Conservation (phyloP, 2,888 invertebrate genomes). For the Parnassius apollo region DNA sequence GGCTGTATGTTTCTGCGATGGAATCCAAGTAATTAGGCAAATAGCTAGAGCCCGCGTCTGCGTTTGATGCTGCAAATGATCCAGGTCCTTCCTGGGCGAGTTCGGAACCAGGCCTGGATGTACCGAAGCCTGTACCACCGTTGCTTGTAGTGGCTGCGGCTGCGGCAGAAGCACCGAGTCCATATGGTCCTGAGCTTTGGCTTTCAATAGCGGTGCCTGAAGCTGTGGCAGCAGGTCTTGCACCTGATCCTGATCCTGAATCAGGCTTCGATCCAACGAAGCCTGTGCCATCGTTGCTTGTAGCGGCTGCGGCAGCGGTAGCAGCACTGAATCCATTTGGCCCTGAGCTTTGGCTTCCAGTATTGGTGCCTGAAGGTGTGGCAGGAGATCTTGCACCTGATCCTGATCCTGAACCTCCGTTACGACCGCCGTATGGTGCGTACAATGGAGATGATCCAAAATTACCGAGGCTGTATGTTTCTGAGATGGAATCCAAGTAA, state of each 20-base stretch:
- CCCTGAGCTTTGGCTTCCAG: too few species aligned
- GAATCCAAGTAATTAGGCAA: too few species aligned
- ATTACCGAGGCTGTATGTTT: too few species aligned
- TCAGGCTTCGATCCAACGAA: not conserved
- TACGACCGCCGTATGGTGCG: not conserved
- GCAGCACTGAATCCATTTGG: not conserved
- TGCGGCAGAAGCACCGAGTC: not conserved
- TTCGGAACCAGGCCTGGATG: not conserved
- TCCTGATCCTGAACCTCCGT: not conserved
- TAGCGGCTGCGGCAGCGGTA: conserved; percentile 15
- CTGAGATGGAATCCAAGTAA: too few species aligned
- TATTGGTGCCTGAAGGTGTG: too few species aligned
- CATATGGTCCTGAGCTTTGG: too few species aligned
- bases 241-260: not conserved
- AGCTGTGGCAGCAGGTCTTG: conserved; percentile 15
- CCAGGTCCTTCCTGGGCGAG: not conserved
- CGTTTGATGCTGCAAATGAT: too few species aligned
- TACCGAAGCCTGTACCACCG: not conserved
- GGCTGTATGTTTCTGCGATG: too few species aligned
- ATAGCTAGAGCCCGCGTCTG: too few species aligned
- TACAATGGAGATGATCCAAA: too few species aligned
- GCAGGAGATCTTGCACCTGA: not conserved
- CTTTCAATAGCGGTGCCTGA: conserved; percentile 18
- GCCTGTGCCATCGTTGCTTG: conserved; percentile 9
- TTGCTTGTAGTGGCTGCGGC: not conserved